Base-by-base conservation (phyloP, 2,888 invertebrate species). In the Adelognathus sp. region DNA sequence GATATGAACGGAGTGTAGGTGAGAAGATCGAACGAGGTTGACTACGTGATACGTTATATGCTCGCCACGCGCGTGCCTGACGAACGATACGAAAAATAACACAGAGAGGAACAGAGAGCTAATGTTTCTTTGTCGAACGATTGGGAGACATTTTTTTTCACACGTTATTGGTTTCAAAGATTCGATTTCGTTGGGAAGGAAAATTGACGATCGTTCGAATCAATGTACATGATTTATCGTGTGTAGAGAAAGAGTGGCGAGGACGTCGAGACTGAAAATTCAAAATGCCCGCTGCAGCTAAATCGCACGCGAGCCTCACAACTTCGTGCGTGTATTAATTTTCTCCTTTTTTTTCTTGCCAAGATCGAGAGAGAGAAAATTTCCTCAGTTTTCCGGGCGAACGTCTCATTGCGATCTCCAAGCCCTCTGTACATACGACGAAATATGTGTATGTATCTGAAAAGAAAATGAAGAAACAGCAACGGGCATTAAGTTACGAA, bases 401-500 rank as follows among this genome's bases (percentile, higher is more conserved):
- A 67, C 21, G 54, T 46, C 29, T 46, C 7, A 31, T 60, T 44
- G 61, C 76, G 67, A n/a, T n/a, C 24, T 41, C 31, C 66, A 33
- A 50, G 39, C 7, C 60, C 29, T 52, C 33, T 50, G 58, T 39
- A 58, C 63, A 41, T 24, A 61, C 50, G 56, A 56, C 39, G 33
- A 18, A 41, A 67, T 56, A 64, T 71, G 69, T 71, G 58, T 58
- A 63, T 61, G 60, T 18, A 69, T 63, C 14, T 46, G 50, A 60
- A 24, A 58, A 33, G 41, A 71, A 60, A 14, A 50, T 39, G 39
- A 58, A 66, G 6, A 76, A 79, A 82, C 39, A 44, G 46, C 85
- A 87, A 86, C 85, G 89, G 89, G 89, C 89, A 90, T 89, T 89
- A 89, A 84, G 85, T 86, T 85, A 84, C 79, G 80, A 71, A 76